Base-by-base conservation (phyloP, 2,888 invertebrate genomes). In the Andrena bicolor region DNA sequence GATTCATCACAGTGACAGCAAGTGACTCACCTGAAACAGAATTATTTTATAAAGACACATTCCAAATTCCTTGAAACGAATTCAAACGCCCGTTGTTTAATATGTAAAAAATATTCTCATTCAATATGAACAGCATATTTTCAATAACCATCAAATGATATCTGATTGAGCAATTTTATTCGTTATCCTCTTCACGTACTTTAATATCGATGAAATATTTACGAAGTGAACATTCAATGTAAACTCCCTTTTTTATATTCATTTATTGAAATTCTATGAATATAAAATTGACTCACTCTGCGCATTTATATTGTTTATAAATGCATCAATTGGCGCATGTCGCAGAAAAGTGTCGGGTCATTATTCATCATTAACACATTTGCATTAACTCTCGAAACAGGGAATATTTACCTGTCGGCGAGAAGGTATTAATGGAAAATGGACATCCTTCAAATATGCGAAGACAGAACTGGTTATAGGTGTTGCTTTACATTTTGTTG, bases 341-440 rank as follows among this genome's bases (percentile, higher is more conserved):
- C 32, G 26, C 76, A 72, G 72, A 32, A 26, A 13, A 30, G 58
- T 35, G 28, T 23, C 79, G 51, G 51, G 53, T 80, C 79, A 80
- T 60, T 53, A 13, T n/a, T 6, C 48, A n/a, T 53, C 66, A 70
- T 78, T 78, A 78, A 70, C 71, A 71, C 32, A 23, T 35, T 71
- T 48, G 30, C 79, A 78, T 74, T 75, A 68, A 56, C 13, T 53
- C 53, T 51, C 3, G 66, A 8, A 30, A 10, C 69, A 41, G 2
- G 53, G 28, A 30, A 65, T 26, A 78, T 3, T 13, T 32, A 79
- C 69, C 78, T 78, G 78, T 78, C 71, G 41, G 65, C 6, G 66
- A 28, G 66, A 78, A 65, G 80, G 61, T 61, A 71, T 80, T 80
- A 80, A 80, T 80, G 79, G 71, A 78, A 80, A 80, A 78, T 71